Percentiles rank a stretch among this genome's conserved stretches.
These are phyloP conservation scores for Eulacestoma nigropectus DNA, from an alignment of 2,113 vertebrate species.

Conservation along the genomic window DNA sequence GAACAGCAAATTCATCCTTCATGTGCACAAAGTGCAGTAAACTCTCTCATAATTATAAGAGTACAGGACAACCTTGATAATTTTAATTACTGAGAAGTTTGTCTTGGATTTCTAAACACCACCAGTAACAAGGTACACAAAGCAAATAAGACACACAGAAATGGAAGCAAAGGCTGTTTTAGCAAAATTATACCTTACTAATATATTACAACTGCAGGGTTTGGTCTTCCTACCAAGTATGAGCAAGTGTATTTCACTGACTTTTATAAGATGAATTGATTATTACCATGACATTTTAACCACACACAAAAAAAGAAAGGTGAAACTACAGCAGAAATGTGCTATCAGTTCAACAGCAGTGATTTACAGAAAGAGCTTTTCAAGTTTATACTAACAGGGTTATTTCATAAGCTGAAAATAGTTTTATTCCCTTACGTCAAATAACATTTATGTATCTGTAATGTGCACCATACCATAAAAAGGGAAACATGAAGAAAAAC, in stretches of 20 bases:
- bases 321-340: background rate
- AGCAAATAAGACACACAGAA: background rate
- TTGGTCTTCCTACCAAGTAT: background rate
- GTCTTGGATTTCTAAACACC: background rate
- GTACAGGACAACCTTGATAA: background rate
- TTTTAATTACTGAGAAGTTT: background rate
- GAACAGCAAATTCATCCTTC: background rate
- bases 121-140: background rate
- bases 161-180: background rate
- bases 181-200: background rate
- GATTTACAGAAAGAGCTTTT: constrained; percentile 8
- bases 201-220: background rate
- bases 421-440: constrained; percentile 31
- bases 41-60: background rate
- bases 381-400: background rate
- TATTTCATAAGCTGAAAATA: constrained; percentile 36
- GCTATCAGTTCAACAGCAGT: background rate
- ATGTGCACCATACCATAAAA: background rate
- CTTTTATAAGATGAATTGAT: background rate
- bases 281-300: background rate
- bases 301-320: background rate
- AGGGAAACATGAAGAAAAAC: background rate
- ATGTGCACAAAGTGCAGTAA: background rate
- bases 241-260: background rate
- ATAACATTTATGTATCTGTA: background rate